Conservation (phyloP, 2,113 vertebrate species). For the Rhegmatorhina hoffmannsi region DNA sequence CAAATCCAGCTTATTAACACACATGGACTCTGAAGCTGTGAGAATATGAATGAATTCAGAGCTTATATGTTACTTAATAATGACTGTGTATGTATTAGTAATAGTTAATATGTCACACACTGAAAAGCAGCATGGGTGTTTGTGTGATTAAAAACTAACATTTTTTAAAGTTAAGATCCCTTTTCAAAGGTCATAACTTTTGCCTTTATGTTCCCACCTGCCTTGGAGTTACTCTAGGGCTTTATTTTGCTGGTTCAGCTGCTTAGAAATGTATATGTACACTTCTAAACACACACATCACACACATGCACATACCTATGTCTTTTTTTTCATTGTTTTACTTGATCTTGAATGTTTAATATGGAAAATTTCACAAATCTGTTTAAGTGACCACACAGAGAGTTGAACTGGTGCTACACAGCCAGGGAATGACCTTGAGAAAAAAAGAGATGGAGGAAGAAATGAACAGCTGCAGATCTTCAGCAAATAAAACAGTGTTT, state of each 20-base stretch:
- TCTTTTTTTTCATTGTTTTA: neutral
- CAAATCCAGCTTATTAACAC: neutral
- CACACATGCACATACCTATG: neutral
- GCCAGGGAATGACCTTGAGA: neutral
- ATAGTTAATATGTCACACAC: neutral
- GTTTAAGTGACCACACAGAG: neutral
- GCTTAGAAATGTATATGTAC: neutral
- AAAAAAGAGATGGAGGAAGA: neutral
- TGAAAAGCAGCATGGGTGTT: neutral
- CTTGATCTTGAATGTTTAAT: neutral
- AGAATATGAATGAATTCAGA: neutral
- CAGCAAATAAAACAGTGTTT: neutral
- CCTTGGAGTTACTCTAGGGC: neutral
- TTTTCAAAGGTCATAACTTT: neutral
- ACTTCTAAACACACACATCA: neutral
- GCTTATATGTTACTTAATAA: neutral
- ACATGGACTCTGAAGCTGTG: neutral
- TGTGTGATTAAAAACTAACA: neutral
- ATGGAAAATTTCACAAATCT: neutral
- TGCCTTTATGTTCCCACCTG: neutral
- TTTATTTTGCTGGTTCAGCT: neutral
- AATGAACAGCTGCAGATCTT: conserved; percentile 28
- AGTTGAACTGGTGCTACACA: neutral
- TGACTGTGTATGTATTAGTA: neutral
- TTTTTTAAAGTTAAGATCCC: neutral